Conservation (phyloP, 2,113 vertebrate species). For the Eptatretus burgeri region DNA sequence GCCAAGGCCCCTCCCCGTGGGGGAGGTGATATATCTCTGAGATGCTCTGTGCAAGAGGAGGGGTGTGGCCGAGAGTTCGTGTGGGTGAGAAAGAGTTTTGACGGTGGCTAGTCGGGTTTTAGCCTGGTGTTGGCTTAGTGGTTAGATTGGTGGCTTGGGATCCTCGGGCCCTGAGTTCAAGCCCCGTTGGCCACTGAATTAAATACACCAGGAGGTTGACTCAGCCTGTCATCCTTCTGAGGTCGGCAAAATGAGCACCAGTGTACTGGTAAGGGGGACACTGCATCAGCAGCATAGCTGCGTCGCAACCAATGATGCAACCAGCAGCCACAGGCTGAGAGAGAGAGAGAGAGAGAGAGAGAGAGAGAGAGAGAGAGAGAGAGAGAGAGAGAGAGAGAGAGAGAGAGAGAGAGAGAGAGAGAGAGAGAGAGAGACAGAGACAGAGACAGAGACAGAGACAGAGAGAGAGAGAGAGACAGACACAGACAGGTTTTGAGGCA, state of each 20-base stretch:
- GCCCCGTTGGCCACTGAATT: background rate
- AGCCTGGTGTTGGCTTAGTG: background rate
- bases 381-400: background rate
- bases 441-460: background rate
- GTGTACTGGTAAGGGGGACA: too few species aligned
- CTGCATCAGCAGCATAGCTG: too few species aligned
- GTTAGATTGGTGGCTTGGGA: background rate
- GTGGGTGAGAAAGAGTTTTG: too few species aligned
- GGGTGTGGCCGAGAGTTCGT: too few species aligned
- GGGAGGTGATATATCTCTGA: background rate
- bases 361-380: background rate
- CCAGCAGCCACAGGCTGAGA: background rate
- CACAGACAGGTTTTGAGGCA: background rate
- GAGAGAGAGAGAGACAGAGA: background rate
- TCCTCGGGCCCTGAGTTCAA: background rate
- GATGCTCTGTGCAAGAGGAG: background rate
- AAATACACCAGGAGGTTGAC: background rate
- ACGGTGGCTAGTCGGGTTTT: too few species aligned
- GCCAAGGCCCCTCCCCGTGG: too few species aligned
- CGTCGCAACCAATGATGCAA: too few species aligned
- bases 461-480: background rate
- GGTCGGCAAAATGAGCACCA: too few species aligned
- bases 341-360: background rate
- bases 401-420: background rate
- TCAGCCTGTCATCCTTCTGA: too few species aligned